Evolutionary conservation across 2,888 invertebrate species (phyloP), one percentile per base, ranked within the genome.

Genomic region (Falcaria lacertinaria): DNA sequence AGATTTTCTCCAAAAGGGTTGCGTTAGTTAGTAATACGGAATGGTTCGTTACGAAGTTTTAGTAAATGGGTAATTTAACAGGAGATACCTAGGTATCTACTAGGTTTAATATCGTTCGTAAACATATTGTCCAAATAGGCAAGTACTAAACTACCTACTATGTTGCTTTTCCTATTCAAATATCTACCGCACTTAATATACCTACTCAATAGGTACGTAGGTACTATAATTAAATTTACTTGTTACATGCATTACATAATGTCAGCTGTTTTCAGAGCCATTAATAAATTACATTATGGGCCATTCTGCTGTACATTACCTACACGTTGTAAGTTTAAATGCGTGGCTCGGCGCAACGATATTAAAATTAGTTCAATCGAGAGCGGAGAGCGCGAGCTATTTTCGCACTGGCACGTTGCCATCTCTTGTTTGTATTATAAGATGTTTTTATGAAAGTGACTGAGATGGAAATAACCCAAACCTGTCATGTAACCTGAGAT

Each of bases 361-460:
- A 83, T 85, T 84, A 83, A 86, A 88, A 84, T 89, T 82, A 88
- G 88, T 83, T 69, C 74, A 75, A 79, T 81, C 79, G 82, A 80
- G 83, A 87, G 77, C 80, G 73, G 74, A 76, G 85, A 77, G 74
- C 76, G 75, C 68, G 78, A 74, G 79, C 88, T 89, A 89, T 89
- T 89, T 88, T 75, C 55, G 73, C 44, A 47, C 74, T 89, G 89
- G 89, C 89, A 79, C 50, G 58, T 54, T 82, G 89, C 89, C 89
- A 89, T 80, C 80, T 77, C 80, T 84, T 83, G 89, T 89, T 89
- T 88, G 88, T 89, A 89, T 86, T 89, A 88, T 89, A 89, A 88
- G 85, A 85, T 80, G 88, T 89, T 89, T 89, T 89, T 89, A 89
- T 89, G 89, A 89, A 89, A 89, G 84, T 81, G 83, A 83, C 82